Evolutionary conservation across 2,113 vertebrate genomes (phyloP), one percentile per base, ranked within the genome.

Genomic region (Nanger granti): DNA sequence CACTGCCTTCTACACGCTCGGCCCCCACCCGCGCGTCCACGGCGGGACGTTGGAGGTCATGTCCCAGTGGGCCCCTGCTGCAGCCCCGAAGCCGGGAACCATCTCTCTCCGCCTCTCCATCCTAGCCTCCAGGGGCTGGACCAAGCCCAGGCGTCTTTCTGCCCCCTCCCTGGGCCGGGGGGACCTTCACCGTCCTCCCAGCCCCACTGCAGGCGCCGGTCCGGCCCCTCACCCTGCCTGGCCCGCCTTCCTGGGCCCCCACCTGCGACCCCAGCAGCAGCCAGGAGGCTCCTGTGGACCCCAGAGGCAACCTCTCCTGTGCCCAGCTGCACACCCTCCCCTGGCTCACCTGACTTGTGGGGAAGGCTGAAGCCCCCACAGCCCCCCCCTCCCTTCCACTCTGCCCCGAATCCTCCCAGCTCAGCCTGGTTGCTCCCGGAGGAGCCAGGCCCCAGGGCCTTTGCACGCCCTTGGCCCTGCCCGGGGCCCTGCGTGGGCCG

Each of bases 41-140:
- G 26, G 22, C 31, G 24, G 22, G 31, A n/a, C 15, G 15, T 29
- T 55, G 34, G 22, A 7, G 8, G 4, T 47, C 7, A 0, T 0
- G 76, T 37, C 20, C 24, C 37, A 52, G 41, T 15, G 73, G 73
- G 31, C 6, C 47, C 47, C 69, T 8, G n/a, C 4, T 37, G 66
- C 29, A 55, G 83, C 2, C 17, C 10, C 73, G 28, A 15, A 41
- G 12, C 22, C 49, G 10, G 26, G 57, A 52, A 2, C 64, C 66
- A 1, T 29, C 41, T 29, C 37, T 28, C 52, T 31, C 34, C 4
- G 2, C 26, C 34, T 49, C 57, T 44, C 49, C 29, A 5, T 4
- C 55, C 41, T 2, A 1, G 14, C 22, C 37, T 79, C 44, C 62
- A 20, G 57, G 55, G 14, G 93, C 29, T 20, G 12, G 47, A 18